phyloP scores from a whole-genome alignment of 2,113 vertebrate genomes.

The Rhadina sibilatrix region DNA sequence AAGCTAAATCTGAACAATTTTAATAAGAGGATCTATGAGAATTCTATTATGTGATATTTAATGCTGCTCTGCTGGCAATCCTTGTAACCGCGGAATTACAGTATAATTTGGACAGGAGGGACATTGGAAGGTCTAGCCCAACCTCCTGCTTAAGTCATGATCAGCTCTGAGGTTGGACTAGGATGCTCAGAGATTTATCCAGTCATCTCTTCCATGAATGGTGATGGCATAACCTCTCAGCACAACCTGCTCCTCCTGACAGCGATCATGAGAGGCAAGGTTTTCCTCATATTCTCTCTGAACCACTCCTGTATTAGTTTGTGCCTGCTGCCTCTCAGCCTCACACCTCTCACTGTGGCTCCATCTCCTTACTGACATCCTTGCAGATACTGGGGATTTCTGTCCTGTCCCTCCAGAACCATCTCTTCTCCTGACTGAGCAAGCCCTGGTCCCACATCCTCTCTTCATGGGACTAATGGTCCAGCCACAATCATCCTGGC shows the following conservation, averaged over 20 bases:
- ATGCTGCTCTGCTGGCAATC: not conserved
- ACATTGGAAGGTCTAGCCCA: not conserved
- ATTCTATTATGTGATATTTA: not conserved
- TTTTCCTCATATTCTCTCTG: not conserved
- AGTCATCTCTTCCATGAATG: not conserved
- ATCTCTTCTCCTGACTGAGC: not conserved
- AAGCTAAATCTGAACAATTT: not conserved
- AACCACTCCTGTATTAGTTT: not conserved
- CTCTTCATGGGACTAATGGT: not conserved
- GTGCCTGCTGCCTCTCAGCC: not conserved
- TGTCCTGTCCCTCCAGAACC: not conserved
- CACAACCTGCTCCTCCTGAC: not conserved
- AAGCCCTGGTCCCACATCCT: not conserved
- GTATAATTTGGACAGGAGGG: not conserved
- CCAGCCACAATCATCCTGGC: not conserved
- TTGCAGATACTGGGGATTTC: not conserved
- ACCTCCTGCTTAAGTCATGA: not conserved
- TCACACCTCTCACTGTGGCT: fast-evolving
- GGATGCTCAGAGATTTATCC: not conserved
- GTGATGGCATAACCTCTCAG: not conserved
- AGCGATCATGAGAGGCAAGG: not conserved
- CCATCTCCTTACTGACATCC: not conserved
- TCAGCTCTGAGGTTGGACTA: not conserved
- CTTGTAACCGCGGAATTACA: not conserved
- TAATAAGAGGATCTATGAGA: not conserved